Conservation (phyloP, 2,797 vertebrate species). For the Peromyscus nudipes region DNA sequence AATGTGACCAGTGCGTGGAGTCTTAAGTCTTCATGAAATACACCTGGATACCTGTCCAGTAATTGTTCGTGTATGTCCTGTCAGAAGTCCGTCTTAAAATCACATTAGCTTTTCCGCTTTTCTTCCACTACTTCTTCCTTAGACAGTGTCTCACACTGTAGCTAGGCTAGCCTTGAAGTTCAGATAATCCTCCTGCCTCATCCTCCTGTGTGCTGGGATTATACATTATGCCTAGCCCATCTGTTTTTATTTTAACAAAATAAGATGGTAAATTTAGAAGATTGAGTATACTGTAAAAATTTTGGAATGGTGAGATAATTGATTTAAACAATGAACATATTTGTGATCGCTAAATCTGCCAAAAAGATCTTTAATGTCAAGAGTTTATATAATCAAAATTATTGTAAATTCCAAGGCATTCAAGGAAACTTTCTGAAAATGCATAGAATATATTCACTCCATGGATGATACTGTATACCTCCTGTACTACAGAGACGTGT, state of each 20-base stretch:
- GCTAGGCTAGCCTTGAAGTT: background rate
- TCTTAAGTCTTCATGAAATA: slow-evolving; percentile 27
- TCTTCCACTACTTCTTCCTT: background rate
- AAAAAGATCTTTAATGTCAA: background rate
- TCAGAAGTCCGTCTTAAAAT: background rate
- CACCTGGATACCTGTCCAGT: background rate
- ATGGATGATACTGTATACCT: background rate
- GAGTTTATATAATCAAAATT: background rate
- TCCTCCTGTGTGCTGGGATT: background rate
- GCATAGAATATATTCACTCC: background rate
- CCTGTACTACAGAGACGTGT: background rate
- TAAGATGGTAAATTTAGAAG: slow-evolving; percentile 61
- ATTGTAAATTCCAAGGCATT: slow-evolving; percentile 23
- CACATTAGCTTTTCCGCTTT: background rate
- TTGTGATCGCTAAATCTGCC: background rate
- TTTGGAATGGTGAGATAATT: slow-evolving; percentile 15
- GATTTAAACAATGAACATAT: slow-evolving; percentile 8
- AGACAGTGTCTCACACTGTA: background rate
- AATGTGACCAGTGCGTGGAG: background rate
- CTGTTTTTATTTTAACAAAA: slow-evolving; percentile 1
- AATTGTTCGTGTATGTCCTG: background rate
- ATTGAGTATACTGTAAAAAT: background rate
- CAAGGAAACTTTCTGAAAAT: background rate
- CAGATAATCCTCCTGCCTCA: background rate
- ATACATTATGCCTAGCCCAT: background rate